phyloP scores from a whole-genome alignment of 2,888 invertebrate species.

The Tinea semifulvella region DNA sequence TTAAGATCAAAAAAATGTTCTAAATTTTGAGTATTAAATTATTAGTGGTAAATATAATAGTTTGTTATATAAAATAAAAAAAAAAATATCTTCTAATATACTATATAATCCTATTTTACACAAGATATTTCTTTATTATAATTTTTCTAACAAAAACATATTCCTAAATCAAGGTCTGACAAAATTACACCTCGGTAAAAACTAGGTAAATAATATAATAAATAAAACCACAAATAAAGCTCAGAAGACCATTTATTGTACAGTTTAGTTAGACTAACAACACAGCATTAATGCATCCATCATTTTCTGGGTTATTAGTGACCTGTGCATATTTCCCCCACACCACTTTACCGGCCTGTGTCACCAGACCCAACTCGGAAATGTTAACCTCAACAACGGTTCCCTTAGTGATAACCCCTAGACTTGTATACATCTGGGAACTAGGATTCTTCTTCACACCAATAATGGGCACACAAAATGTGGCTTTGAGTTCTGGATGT shows the following conservation, averaged over 20 bases:
- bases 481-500: slow-evolving; percentile 98
- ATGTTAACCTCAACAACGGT: slow-evolving; percentile 98
- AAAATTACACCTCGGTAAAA: too few species aligned
- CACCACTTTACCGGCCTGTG: slow-evolving; percentile 98
- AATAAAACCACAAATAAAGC: slow-evolving; percentile 3
- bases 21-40: too few species aligned
- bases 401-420: slow-evolving; percentile 99
- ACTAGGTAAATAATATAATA: slow-evolving; percentile 7
- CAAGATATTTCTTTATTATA: too few species aligned
- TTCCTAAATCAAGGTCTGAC: too few species aligned
- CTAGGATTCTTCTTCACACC: slow-evolving; percentile 99
- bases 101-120: too few species aligned
- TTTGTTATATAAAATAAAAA: too few species aligned
- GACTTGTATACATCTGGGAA: slow-evolving; percentile 94
- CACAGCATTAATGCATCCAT: slow-evolving; percentile 99
- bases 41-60: too few species aligned
- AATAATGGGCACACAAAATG: slow-evolving; percentile 96
- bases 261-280: slow-evolving; percentile 80
- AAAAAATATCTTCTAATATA: too few species aligned
- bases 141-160: too few species aligned
- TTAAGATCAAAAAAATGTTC: too few species aligned
- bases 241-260: slow-evolving; percentile 3
- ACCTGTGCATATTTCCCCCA: slow-evolving; percentile 99
- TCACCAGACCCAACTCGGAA: slow-evolving; percentile 97
- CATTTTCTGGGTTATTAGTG: slow-evolving; percentile 99